Evolutionary conservation across 2,888 invertebrate genomes (phyloP).

Genomic region (Steinernema hermaphroditum): DNA sequence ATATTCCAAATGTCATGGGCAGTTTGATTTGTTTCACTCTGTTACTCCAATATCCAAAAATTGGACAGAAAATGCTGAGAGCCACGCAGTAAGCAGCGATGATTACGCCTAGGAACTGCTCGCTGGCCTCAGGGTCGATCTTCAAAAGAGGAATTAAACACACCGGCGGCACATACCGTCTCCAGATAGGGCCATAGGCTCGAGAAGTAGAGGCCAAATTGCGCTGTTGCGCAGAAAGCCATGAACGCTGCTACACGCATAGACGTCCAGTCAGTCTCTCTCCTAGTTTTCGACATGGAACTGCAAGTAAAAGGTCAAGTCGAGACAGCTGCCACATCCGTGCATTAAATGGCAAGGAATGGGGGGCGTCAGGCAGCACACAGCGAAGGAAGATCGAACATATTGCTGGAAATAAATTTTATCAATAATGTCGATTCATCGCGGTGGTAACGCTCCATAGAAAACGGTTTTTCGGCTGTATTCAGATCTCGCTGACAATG

Average conservation of each 20-base stretch:
- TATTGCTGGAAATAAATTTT: no score
- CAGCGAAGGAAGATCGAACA: no score
- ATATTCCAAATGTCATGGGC: conserved; percentile 52
- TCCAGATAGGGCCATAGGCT: conserved; percentile 35
- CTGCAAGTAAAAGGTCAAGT: no score
- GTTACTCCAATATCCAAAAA: conserved; percentile 46
- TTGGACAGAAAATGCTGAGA: conserved; percentile 46
- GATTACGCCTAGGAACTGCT: conserved; percentile 49
- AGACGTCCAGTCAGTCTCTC: conserved; percentile 47
- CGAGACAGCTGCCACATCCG: no score
- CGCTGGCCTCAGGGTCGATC: conserved; percentile 36
- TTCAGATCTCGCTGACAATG: no score
- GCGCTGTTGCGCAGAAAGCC: conserved; percentile 33
- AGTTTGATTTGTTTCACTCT: conserved; percentile 45
- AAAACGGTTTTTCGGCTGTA: no score
- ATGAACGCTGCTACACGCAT: conserved; percentile 39
- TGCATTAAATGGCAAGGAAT: no score
- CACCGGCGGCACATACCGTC: conserved; percentile 39
- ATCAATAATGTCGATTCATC: no score
- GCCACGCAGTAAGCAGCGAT: conserved; percentile 47
- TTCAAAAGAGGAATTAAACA: no score
- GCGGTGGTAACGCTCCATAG: no score
- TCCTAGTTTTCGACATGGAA: no score
- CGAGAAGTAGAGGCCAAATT: conserved; percentile 34
- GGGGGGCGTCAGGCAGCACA: no score